Conservation (phyloP, 2,797 vertebrate genomes). For the Karalla daura region DNA sequence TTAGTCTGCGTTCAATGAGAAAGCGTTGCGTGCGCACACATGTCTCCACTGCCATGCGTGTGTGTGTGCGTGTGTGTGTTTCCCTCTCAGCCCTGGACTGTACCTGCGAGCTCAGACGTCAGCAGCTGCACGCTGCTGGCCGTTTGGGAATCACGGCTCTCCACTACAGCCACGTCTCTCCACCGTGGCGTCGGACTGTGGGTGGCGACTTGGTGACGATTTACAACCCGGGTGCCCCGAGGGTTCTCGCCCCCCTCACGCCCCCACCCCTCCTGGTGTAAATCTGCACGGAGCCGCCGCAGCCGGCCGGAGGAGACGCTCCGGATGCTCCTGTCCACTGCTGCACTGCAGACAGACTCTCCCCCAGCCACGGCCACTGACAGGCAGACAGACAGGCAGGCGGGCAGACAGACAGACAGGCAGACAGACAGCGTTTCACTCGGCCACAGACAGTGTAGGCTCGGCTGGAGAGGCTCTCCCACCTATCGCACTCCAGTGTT, state of each 20-base stretch:
- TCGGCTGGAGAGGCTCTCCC: slow-evolving; percentile 54
- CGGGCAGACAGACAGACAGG: too few relatives aligned
- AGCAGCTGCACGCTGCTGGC: slow-evolving; percentile 34
- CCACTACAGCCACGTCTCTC: slow-evolving; percentile 18
- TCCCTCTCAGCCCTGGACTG: slow-evolving; percentile 16
- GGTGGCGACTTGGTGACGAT: slow-evolving; percentile 61
- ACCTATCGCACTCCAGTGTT: slow-evolving; percentile 45
- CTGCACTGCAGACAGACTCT: slow-evolving; percentile 78
- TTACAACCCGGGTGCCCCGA: slow-evolving; percentile 56
- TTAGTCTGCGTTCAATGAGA: slow-evolving; percentile 13
- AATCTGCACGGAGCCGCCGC: slow-evolving; percentile 59
- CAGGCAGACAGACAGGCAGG: too few relatives aligned
- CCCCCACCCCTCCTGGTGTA: too few relatives aligned
- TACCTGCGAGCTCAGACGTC: slow-evolving; percentile 23
- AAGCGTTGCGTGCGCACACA: too few relatives aligned
- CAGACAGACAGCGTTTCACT: slow-evolving; percentile 44
- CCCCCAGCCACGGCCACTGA: slow-evolving; percentile 37
- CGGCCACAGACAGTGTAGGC: slow-evolving; percentile 59
- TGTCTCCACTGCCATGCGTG: too few relatives aligned
- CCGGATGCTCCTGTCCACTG: slow-evolving; percentile 67
- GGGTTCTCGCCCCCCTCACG: slow-evolving; percentile 26
- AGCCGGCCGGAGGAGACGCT: slow-evolving; percentile 59
- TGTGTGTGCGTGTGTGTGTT: slow-evolving; percentile 2
- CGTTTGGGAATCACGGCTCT: slow-evolving; percentile 63
- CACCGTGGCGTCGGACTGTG: slow-evolving; percentile 46